These are phyloP conservation scores for Nephrotoma appendiculata DNA, from an alignment of 2,888 invertebrate genomes.

Conservation along the genomic window DNA sequence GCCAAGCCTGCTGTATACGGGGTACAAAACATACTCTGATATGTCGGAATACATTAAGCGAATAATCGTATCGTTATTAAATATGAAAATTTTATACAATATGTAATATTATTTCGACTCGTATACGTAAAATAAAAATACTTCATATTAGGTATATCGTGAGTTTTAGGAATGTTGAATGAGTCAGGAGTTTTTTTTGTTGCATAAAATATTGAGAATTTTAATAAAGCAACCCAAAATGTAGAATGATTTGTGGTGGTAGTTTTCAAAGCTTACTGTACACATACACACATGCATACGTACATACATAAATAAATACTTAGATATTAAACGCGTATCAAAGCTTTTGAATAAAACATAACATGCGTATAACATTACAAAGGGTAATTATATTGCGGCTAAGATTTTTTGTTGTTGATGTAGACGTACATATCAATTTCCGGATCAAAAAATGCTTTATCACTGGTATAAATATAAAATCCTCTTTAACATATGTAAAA, in stretches of 20 bases:
- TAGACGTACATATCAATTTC: not conserved
- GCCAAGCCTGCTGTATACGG: not conserved
- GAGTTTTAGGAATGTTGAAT: not conserved
- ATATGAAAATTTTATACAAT: not conserved
- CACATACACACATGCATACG: not conserved
- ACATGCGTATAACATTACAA: not conserved
- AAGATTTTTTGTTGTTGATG: not conserved
- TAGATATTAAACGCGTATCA: not conserved
- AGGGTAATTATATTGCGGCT: not conserved
- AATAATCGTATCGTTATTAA: not conserved
- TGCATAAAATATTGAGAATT: not conserved
- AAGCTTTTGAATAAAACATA: not conserved
- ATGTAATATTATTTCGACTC: not conserved
- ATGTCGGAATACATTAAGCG: not conserved
- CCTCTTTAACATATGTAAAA: not conserved
- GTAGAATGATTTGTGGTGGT: not conserved
- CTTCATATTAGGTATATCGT: not conserved
- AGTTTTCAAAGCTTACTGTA: not conserved
- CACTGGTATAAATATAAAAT: not conserved
- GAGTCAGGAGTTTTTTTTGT: not conserved
- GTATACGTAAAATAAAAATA: not conserved
- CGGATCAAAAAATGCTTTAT: not conserved
- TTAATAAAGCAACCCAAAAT: not conserved
- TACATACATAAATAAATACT: no score
- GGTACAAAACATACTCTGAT: not conserved